Evolutionary conservation across 2,113 vertebrate species (phyloP), one percentile per base, ranked within the genome.

Genomic region (Centropristis striata): DNA sequence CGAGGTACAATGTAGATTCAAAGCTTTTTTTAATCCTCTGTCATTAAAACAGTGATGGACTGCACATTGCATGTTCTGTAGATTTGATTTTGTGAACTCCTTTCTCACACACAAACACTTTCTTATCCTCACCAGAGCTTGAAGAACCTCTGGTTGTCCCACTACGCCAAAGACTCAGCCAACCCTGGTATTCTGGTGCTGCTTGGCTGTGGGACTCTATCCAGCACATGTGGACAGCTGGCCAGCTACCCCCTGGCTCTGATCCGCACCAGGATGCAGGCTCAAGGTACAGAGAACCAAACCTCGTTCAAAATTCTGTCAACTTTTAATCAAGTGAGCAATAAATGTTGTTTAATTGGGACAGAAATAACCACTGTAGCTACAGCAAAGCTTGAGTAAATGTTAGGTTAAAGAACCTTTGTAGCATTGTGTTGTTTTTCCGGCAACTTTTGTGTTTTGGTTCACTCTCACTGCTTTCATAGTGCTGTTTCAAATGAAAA

Each of bases 211-310:
- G 98, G 98, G 2, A 98, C 98, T 27, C 53, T 95, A 8, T 99
- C 98, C 58, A 99, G 98, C 90, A 97, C 98, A 0, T 99, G 98
- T n/a, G 98, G 98, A 3, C 98, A 99, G 90, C 83, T 99, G 37
- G 96, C 97, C 86, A 99, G 98, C 71, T 99, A 99, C 85, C 98
- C 98, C 2, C 92, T 99, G 16, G 96, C 97, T 61, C 94, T 99
- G 50, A 91, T 99, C 92, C 95, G 98, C 68, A 99, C 98, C 18
- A 95, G 98, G 68, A 99, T 99, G 98, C 98, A 99, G 87, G 98
- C 98, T n/a, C 97, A 98, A 95, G 97, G 98, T 99, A 91, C 83
- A 86, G 16, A 10, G 8, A 71, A 44, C 20, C 58, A 36, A 54
- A 50, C 7, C 36, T 39, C 11, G 18, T 16, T 58, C n/a, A 5